A percentile compares a stretch with the other conserved stretches of the same genome.
Conservation (phyloP, 37 sponge, comb jelly and placozoan genomes). For the Halisarca cf. caerulea region DNA sequence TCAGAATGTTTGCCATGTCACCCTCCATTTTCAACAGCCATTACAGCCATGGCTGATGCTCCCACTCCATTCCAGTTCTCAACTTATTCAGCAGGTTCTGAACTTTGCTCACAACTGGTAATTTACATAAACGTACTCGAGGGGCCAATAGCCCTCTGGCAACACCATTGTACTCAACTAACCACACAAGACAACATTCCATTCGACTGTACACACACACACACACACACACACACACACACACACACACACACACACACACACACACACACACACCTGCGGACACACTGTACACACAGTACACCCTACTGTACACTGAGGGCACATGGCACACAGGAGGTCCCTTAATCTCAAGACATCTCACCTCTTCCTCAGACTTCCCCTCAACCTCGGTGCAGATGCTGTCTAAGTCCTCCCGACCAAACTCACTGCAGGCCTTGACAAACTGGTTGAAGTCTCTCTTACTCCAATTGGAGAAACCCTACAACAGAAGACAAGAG, state of each 20-base stretch:
- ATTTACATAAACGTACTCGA: no score
- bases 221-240: not conserved
- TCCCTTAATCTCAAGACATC: not conserved
- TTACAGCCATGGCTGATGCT: no score
- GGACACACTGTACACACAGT: not conserved
- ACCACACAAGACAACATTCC: no score
- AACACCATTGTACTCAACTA: no score
- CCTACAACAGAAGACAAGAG: conserved; percentile 36
- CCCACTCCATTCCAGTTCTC: no score
- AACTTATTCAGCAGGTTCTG: no score
- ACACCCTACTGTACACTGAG: not conserved
- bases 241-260: conserved; percentile 8
- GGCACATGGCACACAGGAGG: not conserved
- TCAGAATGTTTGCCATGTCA: no score
- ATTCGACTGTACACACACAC: no score
- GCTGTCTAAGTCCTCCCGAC: conserved; percentile 87
- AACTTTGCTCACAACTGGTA: no score
- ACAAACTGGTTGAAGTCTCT: conserved; percentile 98
- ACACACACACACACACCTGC: not conserved
- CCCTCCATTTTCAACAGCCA: no score
- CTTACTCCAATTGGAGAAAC: conserved; percentile 93
- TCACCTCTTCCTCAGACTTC: conserved; percentile 87
- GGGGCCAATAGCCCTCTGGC: not conserved
- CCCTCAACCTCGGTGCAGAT: conserved; percentile 95
- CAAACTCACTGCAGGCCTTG: conserved; percentile 89